A percentile compares a stretch with the other conserved stretches of the same genome.
These are phyloP conservation scores for Augochlorella aurata DNA, from an alignment of 2,888 invertebrate genomes.

Conservation along the genomic window DNA sequence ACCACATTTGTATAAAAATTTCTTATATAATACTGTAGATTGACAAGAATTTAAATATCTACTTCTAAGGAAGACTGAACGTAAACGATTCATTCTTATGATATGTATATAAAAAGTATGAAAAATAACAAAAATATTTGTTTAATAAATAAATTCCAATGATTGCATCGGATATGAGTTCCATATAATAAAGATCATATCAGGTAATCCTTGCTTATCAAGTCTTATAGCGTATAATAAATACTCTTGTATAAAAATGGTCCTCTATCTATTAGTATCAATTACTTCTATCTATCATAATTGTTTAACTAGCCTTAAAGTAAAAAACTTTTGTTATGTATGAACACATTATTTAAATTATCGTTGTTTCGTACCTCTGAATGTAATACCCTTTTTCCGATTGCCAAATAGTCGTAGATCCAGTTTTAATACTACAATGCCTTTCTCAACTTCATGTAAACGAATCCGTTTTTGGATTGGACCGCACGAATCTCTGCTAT, in stretches of 20 bases:
- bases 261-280: constrained; percentile 3
- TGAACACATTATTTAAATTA: constrained; percentile 18
- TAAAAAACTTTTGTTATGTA: constrained; percentile 1
- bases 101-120: constrained; percentile 3
- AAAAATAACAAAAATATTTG: constrained; percentile 29
- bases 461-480: constrained; percentile 86
- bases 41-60: constrained; percentile 39
- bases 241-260: constrained; percentile 31
- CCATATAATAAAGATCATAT: constrained; percentile 7
- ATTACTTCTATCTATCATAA: neutral
- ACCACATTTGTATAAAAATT: constrained; percentile 1
- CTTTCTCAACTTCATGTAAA: constrained; percentile 87
- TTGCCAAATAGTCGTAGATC: constrained; percentile 86
- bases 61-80: constrained; percentile 46
- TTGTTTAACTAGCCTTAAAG: neutral
- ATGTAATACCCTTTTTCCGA: constrained; percentile 51
- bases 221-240: constrained; percentile 37
- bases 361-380: neutral
- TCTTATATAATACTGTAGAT: constrained; percentile 48
- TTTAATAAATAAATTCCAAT: constrained; percentile 21
- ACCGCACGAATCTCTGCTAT: constrained; percentile 84
- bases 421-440: constrained; percentile 87
- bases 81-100: constrained; percentile 18
- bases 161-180: constrained; percentile 32
- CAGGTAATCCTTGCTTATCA: constrained; percentile 3